These are phyloP conservation scores for Balaeniceps rex DNA, from an alignment of 2,113 vertebrate genomes.

Conservation along the genomic window DNA sequence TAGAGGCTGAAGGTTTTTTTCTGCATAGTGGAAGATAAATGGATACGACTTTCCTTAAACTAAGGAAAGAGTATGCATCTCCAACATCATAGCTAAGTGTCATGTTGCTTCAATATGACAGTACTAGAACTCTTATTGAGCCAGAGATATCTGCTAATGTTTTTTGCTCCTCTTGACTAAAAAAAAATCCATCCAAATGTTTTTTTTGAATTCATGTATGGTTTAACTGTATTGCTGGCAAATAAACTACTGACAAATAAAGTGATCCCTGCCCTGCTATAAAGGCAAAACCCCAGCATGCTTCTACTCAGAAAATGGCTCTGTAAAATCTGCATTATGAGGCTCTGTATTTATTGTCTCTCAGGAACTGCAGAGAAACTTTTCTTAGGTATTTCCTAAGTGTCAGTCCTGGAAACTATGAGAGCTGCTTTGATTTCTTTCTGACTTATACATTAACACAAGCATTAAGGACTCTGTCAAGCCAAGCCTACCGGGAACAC, in stretches of 20 bases:
- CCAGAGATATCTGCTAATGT: background rate
- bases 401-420: background rate
- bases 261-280: background rate
- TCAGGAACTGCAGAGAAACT: background rate
- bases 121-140: background rate
- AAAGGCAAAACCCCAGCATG: background rate
- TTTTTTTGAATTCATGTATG: background rate
- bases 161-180: background rate
- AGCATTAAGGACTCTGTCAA: background rate
- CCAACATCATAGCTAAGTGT: background rate
- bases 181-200: background rate
- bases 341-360: background rate
- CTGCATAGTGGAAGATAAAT: background rate
- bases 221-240: background rate
- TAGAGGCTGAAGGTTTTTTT: background rate
- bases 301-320: background rate
- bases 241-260: background rate
- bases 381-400: conserved; percentile 4
- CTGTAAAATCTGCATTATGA: background rate
- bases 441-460: background rate
- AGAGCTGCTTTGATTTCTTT: background rate
- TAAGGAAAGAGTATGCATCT: background rate
- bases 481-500: background rate
- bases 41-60: background rate
- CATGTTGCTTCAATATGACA: background rate